Evolutionary conservation across 2,888 invertebrate genomes (phyloP), one percentile per base, ranked within the genome.

Genomic region (Fragum sueziense): DNA sequence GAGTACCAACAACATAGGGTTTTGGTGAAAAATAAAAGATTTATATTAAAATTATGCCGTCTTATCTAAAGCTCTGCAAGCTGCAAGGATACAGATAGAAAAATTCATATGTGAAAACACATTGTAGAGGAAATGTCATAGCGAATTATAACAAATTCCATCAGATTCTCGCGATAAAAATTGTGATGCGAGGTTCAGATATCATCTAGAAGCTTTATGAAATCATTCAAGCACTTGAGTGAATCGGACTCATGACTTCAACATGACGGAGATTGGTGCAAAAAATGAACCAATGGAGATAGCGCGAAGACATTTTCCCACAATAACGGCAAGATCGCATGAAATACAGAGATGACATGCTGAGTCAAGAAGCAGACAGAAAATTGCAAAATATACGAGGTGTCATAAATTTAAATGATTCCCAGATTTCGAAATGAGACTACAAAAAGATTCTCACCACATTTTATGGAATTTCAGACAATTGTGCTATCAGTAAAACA

Each of bases 171-270:
- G 27, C 52, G 77, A 81, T 78, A 78, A 81, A 47, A 59, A 57
- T 68, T 68, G 67, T 70, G 62, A 75, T 81, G 74, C 68, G 72
- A 72, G 67, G 31, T 65, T 47, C 37, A 6, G 81, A 81, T 81
- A 81, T 77, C 72, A 81, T 81, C 81, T 75, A 69, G 72, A 76
- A 29, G 77, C 81, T 75, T 78, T 77, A 75, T 80, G 73, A 78
- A 81, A 78, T 68, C 68, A 75, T 75, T 75, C 81, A 81, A 81
- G 69, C 81, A 81, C 81, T 81, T 81, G 77, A 81, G 77, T 74
- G 77, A 81, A 54, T 74, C 75, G 72, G 81, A 77, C 61, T 78
- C 81, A 77, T 81, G 81, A 72, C 80, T 77, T 76, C 62, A 47
- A 57, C 65, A 31, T 67, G 27, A 47, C 47, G 62, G 57, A 70